Base-by-base conservation (phyloP, 2,888 invertebrate species). In the Conus canariensis region DNA sequence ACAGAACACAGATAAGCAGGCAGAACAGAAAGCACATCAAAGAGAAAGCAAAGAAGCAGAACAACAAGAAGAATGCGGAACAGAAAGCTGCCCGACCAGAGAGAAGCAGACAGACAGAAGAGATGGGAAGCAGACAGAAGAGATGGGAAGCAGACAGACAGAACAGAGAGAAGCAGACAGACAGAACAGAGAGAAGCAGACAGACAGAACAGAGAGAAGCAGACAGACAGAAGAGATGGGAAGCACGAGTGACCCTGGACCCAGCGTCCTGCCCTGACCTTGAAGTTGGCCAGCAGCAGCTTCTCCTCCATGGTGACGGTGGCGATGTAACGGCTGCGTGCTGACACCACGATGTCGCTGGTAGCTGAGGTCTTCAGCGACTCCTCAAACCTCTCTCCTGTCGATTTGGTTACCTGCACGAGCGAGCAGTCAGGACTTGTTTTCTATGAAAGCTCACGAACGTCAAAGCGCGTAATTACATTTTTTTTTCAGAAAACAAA, bases 381-480 rank as follows among this genome's bases (percentile, higher is more conserved):
- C 60, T 92, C 92, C 60, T 92, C 92, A 77, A 92, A 92, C 45
- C 77, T 92, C 77, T 92, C 91, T n/a, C 92, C 92, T 1, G 90
- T 86, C 7, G 91, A 90, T 56, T 92, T 92, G 16, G 91, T 91
- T 22, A 92, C 90, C 91, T 92, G 89, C 58, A 45, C 45, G 3
- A 3, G 45, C 45, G 45, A 45, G 45, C 3, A 45, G 45, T 45
- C 45, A 4, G 45, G 4, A 45, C 45, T 45, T 16, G 60, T 64
- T 64, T 64, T 45, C 45, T 45, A 45, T 45, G 45, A 45, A 45
- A 64, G 16, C 12, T 64, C 64, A 64, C 64, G 12, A 64, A 64
- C 64, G 16, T 10, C 64, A 64, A 10, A 64, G 64, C 16, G 7
- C 12, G 64, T 10, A 16, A 16, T 64, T 64, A 16, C 64, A 16